These are phyloP conservation scores for Donacobius atricapilla DNA, from an alignment of 2,113 vertebrate genomes.

Conservation along the genomic window DNA sequence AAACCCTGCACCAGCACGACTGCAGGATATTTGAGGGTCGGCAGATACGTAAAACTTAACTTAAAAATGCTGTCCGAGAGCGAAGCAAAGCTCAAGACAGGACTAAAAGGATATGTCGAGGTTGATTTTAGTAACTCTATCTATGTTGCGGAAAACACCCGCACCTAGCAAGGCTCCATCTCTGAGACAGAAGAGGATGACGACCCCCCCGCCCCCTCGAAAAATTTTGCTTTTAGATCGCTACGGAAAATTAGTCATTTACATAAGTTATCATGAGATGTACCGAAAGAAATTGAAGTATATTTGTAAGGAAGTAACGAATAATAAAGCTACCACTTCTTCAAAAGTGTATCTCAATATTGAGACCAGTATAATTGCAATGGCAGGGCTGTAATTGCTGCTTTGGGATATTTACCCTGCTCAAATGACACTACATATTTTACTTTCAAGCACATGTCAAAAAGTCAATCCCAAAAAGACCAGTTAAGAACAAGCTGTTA, in stretches of 20 bases:
- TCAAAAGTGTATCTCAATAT: not conserved
- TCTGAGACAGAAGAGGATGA: not conserved
- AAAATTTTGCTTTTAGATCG: not conserved
- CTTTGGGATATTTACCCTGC: constrained; percentile 59
- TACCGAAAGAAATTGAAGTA: not conserved
- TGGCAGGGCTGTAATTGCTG: constrained; percentile 51
- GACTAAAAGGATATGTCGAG: no score
- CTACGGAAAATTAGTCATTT: not conserved
- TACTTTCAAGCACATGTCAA: constrained; percentile 61
- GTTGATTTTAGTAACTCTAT: not conserved
- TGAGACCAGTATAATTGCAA: not conserved
- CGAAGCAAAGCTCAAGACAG: not conserved
- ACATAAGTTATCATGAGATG: not conserved
- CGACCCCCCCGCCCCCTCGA: accelerated
- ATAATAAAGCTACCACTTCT: not conserved
- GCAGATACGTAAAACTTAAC: accelerated
- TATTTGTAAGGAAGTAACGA: not conserved
- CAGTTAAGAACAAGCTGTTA: constrained; percentile 55
- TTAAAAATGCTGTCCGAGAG: not conserved
- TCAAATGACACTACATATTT: constrained; percentile 62
- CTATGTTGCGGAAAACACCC: not conserved
- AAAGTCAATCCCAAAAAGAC: constrained; percentile 64
- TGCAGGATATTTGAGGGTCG: not conserved
- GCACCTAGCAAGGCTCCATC: not conserved
- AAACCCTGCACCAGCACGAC: not conserved